These are phyloP conservation scores for Lonchura striata DNA, from an alignment of 2,113 vertebrate species.

Conservation along the genomic window DNA sequence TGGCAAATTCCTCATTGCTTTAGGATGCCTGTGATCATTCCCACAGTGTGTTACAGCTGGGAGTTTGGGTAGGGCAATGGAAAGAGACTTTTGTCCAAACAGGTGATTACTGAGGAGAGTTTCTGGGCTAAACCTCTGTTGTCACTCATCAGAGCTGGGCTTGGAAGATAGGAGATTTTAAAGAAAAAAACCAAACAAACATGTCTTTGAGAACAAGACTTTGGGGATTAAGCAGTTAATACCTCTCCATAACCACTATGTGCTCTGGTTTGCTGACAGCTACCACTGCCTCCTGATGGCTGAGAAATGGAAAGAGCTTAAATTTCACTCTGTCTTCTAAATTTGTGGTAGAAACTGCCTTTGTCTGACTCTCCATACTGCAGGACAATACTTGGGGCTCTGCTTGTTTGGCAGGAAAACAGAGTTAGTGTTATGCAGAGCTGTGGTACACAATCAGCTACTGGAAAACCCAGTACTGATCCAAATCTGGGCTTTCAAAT, in stretches of 20 bases:
- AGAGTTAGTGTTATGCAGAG: rapidly evolving
- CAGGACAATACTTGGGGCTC: background rate
- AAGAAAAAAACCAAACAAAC: background rate
- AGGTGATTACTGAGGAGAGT: background rate
- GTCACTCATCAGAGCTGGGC: background rate
- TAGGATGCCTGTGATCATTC: background rate
- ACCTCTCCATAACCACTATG: background rate
- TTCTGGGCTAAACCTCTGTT: background rate
- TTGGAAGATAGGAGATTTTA: background rate
- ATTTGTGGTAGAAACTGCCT: background rate
- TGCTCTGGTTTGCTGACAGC: background rate
- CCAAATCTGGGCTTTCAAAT: background rate
- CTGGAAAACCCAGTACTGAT: background rate
- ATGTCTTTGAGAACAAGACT: background rate
- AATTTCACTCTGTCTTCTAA: background rate
- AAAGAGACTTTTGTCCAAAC: background rate
- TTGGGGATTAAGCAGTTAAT: background rate
- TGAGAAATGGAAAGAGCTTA: background rate
- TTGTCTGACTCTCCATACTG: background rate
- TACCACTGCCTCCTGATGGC: background rate
- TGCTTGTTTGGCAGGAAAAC: background rate
- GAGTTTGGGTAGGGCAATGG: background rate
- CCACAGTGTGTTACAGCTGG: background rate
- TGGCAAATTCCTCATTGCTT: background rate
- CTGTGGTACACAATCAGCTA: background rate